Evolutionary conservation across 2,888 invertebrate species (phyloP).

Genomic region (Agrotis exclamationis): DNA sequence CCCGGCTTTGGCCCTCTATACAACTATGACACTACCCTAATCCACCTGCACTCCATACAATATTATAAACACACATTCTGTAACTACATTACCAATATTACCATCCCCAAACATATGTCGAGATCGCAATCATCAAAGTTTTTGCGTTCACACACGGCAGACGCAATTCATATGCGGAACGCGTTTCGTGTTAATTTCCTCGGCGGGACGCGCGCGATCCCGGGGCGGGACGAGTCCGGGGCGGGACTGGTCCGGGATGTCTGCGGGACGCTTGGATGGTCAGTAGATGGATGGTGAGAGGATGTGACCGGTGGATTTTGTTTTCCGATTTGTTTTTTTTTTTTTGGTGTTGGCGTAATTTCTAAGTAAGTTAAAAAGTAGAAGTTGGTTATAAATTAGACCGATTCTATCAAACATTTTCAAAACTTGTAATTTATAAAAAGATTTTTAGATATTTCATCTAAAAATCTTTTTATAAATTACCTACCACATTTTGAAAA

Average conservation of each 20-base stretch:
- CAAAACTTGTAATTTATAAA: too few relatives aligned
- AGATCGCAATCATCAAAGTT: conserved; percentile 57
- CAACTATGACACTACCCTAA: too few relatives aligned
- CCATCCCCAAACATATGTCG: conserved; percentile 27
- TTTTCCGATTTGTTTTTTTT: conserved; percentile 58
- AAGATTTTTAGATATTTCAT: too few relatives aligned
- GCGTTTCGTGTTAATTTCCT: conserved; percentile 75
- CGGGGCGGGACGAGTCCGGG: conserved; percentile 36
- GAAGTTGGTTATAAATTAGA: too few relatives aligned
- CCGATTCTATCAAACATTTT: too few relatives aligned
- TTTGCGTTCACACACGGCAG: conserved; percentile 49
- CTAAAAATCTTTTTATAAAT: too few relatives aligned
- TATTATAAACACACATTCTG: conserved; percentile 3
- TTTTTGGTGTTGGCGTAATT: conserved; percentile 33
- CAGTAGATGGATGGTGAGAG: conserved; percentile 73
- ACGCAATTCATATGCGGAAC: conserved; percentile 65
- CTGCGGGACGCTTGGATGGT: conserved; percentile 70
- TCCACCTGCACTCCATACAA: neutral
- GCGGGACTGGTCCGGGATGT: conserved; percentile 61
- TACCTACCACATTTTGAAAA: too few relatives aligned
- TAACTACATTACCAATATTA: neutral
- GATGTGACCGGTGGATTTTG: conserved; percentile 62
- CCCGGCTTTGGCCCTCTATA: too few relatives aligned
- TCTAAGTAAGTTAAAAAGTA: too few relatives aligned
- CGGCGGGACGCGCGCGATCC: conserved; percentile 49